A percentile compares a stretch with the other conserved stretches of the same genome.
Conservation (phyloP, 2,888 invertebrate species). For the Tiphia femorata region DNA sequence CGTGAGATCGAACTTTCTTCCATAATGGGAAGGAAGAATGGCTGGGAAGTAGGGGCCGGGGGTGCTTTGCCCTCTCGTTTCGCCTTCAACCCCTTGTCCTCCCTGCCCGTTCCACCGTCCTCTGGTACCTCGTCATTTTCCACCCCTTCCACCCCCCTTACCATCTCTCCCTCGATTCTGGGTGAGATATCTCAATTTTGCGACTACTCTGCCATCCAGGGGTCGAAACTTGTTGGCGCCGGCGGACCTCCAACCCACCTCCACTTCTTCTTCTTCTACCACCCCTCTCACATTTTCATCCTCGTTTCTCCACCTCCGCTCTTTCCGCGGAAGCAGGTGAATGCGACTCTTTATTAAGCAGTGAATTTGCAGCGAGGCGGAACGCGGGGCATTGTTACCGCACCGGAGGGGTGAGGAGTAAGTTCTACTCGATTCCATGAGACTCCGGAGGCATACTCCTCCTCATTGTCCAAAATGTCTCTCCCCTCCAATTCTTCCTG, state of each 20-base stretch:
- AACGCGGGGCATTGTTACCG: conserved; percentile 22
- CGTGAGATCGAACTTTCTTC: background rate
- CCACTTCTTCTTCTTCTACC: background rate
- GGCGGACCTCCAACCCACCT: background rate
- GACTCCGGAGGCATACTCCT: background rate
- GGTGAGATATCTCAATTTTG: background rate
- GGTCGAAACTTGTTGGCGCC: background rate
- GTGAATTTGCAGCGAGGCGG: conserved; percentile 16
- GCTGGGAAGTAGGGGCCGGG: background rate
- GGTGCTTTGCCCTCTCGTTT: background rate
- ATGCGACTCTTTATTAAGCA: conserved; percentile 26
- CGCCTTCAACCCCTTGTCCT: background rate
- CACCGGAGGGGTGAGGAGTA: conserved; percentile 19
- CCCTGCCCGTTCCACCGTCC: background rate
- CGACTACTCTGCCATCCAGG: background rate
- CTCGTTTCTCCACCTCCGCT: background rate
- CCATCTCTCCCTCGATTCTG: background rate
- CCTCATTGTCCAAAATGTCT: conserved; percentile 25
- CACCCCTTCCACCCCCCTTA: background rate
- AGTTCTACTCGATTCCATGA: conserved; percentile 21
- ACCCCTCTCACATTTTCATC: background rate
- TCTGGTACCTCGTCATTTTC: background rate
- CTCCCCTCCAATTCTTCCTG: background rate
- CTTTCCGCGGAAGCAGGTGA: too few species aligned
- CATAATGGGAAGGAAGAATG: too few species aligned